Percentiles rank a stretch among this genome's conserved stretches.
Conservation (phyloP, 2,113 vertebrate genomes). For the Passer domesticus region DNA sequence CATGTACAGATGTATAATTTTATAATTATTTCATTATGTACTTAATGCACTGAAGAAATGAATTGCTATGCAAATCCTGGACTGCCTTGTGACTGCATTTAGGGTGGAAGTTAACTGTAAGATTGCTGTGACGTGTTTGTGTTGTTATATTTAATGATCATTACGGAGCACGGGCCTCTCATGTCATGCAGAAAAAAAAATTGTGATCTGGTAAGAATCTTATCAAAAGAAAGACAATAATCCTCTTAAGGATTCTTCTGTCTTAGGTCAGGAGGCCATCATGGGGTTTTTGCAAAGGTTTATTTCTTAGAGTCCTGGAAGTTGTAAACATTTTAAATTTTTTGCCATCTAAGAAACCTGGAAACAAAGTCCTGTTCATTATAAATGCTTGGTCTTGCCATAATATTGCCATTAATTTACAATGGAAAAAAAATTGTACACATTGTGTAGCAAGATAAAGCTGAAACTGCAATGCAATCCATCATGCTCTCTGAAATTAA, state of each 20-base stretch:
- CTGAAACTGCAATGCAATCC: not conserved
- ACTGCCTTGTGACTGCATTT: not conserved
- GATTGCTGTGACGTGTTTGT: not conserved
- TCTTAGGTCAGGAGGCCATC: not conserved
- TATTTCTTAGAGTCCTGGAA: not conserved
- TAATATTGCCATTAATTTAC: not conserved
- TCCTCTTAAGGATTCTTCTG: slow-evolving; percentile 12
- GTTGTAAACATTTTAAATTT: not conserved
- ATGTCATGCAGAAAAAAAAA: not conserved
- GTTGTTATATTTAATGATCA: not conserved
- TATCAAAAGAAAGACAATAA: slow-evolving; percentile 20
- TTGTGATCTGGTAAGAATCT: slow-evolving; percentile 18
- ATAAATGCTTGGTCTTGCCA: not conserved
- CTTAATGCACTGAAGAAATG: not conserved
- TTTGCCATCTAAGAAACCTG: not conserved
- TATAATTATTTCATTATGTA: not conserved
- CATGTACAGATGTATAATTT: not conserved
- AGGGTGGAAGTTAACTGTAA: not conserved
- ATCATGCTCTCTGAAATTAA: not conserved
- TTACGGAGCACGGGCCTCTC: not conserved
- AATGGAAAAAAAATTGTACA: too few species aligned
- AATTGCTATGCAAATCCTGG: not conserved
- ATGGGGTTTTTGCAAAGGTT: not conserved
- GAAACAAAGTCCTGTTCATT: not conserved
- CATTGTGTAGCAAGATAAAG: not conserved